Percentiles rank a stretch among this genome's conserved stretches.
These are phyloP conservation scores for Rhinatrema bivittatum DNA, from an alignment of 2,797 vertebrate species.

Conservation along the genomic window DNA sequence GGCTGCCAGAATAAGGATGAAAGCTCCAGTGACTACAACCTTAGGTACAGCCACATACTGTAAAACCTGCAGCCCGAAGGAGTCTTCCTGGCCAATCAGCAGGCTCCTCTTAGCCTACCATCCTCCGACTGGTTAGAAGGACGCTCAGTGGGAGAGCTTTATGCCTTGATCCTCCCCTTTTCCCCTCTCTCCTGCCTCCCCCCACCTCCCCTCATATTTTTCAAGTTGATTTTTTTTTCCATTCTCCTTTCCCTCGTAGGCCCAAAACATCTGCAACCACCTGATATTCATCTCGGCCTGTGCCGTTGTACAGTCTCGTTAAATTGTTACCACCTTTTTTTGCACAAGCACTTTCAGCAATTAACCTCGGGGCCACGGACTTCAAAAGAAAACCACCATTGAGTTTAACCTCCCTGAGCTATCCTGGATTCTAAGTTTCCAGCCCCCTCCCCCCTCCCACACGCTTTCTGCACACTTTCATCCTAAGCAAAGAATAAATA, in stretches of 20 bases:
- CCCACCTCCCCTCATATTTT: conserved; percentile 41
- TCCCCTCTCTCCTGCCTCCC: too few relatives aligned
- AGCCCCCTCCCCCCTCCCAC: conserved; percentile 71
- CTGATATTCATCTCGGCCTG: conserved; percentile 76
- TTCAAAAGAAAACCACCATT: conserved; percentile 84
- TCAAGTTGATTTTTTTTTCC: conserved; percentile 45
- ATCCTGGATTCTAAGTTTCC: conserved; percentile 83
- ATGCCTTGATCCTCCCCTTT: too few relatives aligned
- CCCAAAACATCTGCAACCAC: conserved; percentile 82
- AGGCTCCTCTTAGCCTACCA: conserved; percentile 64
- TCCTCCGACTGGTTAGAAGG: conserved; percentile 83
- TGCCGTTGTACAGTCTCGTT: conserved; percentile 76
- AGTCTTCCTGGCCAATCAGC: conserved; percentile 67
- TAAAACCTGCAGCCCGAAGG: conserved; percentile 54
- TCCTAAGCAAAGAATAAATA: conserved; percentile 50
- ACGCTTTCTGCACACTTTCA: conserved; percentile 65
- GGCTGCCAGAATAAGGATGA: conserved; percentile 27
- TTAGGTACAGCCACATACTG: conserved; percentile 47
- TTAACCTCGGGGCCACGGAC: conserved; percentile 83
- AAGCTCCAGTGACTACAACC: conserved; percentile 35
- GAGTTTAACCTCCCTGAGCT: conserved; percentile 84
- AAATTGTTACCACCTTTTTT: conserved; percentile 99
- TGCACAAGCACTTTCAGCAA: conserved; percentile 84
- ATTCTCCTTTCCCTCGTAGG: conserved; percentile 51
- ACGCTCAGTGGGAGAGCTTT: conserved; percentile 85